Evolutionary conservation across 2,797 vertebrate genomes (phyloP).

Genomic region (Morelia viridis): DNA sequence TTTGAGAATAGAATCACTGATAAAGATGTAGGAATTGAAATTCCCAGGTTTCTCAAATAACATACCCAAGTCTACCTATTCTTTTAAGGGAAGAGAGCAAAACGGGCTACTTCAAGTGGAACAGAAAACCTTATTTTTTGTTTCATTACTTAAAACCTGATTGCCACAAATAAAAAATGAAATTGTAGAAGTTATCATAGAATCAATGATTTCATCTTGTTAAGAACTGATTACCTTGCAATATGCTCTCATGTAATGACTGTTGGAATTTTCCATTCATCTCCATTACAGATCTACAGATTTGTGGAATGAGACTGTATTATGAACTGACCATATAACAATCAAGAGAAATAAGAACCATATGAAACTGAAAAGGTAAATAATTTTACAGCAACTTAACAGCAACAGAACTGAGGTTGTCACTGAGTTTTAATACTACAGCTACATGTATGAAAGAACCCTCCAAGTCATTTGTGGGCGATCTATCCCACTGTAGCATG

Average conservation of each 20-base stretch:
- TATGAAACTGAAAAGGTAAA: neutral
- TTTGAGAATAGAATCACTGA: neutral
- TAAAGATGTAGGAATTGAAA: neutral
- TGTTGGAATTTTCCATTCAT: neutral
- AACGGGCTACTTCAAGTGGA: neutral
- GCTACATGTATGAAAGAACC: neutral
- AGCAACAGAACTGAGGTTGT: neutral
- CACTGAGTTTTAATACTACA: neutral
- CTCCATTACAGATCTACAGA: neutral
- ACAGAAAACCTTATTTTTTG: neutral
- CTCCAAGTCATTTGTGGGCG: neutral
- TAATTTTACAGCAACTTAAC: neutral
- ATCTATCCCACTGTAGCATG: neutral
- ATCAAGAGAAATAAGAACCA: neutral
- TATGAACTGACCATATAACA: neutral
- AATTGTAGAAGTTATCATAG: neutral
- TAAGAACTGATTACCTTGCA: neutral
- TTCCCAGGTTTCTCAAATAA: neutral
- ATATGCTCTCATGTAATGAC: neutral
- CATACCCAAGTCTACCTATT: rapidly evolving
- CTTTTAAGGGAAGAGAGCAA: rapidly evolving
- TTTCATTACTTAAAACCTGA: neutral
- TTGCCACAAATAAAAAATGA: neutral
- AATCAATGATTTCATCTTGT: neutral
- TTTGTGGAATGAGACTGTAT: neutral